Percentiles rank a stretch among this genome's conserved stretches.
These are phyloP conservation scores for Coleophora deauratella DNA, from an alignment of 2,888 invertebrate genomes.

Conservation along the genomic window DNA sequence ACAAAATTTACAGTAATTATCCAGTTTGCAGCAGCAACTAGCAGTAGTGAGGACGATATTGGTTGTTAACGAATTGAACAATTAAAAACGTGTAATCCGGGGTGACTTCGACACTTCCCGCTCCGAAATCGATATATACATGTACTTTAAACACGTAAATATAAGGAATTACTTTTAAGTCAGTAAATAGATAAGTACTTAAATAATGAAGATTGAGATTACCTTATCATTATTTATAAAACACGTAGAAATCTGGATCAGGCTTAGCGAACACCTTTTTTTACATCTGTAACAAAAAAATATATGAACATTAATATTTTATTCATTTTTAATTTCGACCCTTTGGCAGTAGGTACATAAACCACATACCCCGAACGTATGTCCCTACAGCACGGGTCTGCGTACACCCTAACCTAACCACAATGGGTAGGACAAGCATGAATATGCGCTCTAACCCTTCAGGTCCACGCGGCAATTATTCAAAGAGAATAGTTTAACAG, in stretches of 20 bases:
- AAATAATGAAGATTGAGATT: no score
- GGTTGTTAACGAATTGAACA: constrained; percentile 38
- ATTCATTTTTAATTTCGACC: background rate
- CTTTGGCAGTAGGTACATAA: constrained; percentile 10
- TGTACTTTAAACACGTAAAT: no score
- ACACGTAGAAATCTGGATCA: constrained; percentile 31
- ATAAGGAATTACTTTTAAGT: no score
- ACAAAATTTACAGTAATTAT: no score
- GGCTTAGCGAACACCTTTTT: background rate
- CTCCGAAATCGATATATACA: no score
- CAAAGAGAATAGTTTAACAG: constrained; percentile 75
- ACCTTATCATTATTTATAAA: no score
- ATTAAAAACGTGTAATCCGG: no score
- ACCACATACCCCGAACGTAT: constrained; percentile 5
- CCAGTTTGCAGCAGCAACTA: no score
- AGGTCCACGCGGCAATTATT: constrained; percentile 74
- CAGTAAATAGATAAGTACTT: no score
- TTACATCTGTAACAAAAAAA: constrained; percentile 4
- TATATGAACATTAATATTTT: no score
- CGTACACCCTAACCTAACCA: constrained; percentile 43
- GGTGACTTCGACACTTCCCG: no score
- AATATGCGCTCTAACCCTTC: constrained; percentile 70
- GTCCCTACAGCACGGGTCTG: constrained; percentile 5
- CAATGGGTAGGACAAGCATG: constrained; percentile 62
- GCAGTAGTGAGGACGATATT: no score